Evolutionary conservation across 2,113 vertebrate species (phyloP).

Genomic region (Calypte anna): DNA sequence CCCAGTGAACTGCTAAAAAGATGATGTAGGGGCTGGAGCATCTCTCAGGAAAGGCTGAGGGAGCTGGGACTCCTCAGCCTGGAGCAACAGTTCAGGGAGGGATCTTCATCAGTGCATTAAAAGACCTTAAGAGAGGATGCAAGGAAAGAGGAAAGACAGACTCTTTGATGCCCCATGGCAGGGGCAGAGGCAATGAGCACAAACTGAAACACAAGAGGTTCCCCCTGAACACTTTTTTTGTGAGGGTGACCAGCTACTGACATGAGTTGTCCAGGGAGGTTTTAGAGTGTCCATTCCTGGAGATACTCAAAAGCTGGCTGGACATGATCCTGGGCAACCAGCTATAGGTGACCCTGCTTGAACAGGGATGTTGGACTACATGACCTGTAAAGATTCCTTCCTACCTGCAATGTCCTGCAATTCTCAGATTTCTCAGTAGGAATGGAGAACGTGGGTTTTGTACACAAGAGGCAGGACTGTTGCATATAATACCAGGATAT

Average conservation of each 20-base stretch:
- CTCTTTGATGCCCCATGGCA: neutral
- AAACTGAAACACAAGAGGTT: neutral
- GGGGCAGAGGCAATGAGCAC: neutral
- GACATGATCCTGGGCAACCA: fast-evolving
- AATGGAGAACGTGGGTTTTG: neutral
- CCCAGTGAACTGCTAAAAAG: neutral
- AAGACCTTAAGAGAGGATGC: neutral
- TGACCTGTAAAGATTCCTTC: neutral
- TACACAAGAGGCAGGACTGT: neutral
- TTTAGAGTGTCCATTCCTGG: neutral
- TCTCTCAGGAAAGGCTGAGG: neutral
- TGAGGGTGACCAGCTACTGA: neutral
- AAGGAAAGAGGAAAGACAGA: neutral
- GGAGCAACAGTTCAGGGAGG: neutral
- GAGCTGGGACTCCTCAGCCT: neutral
- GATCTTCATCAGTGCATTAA: neutral
- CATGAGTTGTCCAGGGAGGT: neutral
- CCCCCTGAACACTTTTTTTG: neutral
- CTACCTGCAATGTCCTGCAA: neutral
- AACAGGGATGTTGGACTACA: neutral
- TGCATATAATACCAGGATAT: neutral
- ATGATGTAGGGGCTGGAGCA: neutral
- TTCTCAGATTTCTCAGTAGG: neutral
- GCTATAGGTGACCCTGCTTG: neutral
- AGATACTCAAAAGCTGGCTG: neutral